These are phyloP conservation scores for Drosophila kambysellisi DNA, from an alignment of 2,888 invertebrate species.

Conservation along the genomic window DNA sequence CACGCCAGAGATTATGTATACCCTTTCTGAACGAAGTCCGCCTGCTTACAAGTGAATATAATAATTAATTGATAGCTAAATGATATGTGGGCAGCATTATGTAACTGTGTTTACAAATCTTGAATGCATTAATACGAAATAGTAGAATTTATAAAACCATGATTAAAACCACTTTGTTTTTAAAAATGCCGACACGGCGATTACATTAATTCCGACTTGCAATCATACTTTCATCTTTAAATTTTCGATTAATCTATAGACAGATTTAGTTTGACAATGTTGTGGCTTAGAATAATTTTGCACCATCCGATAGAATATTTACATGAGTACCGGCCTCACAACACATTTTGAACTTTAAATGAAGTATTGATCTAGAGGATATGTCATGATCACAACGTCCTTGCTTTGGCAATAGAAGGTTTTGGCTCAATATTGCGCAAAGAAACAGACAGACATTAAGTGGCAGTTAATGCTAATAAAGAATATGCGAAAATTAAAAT, in stretches of 20 bases:
- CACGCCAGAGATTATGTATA: background rate
- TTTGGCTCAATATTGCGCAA: background rate
- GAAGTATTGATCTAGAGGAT: background rate
- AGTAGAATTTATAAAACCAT: background rate
- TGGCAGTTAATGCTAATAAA: background rate
- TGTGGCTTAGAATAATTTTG: background rate
- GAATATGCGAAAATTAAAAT: background rate
- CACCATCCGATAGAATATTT: background rate
- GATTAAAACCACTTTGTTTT: background rate
- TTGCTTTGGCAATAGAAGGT: background rate
- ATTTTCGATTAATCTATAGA: background rate
- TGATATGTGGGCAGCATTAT: background rate
- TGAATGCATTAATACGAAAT: background rate
- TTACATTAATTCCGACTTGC: background rate
- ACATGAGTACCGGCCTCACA: background rate
- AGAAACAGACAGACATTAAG: background rate
- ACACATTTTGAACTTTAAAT: background rate
- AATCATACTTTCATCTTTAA: background rate
- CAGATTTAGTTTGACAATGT: background rate
- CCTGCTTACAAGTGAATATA: background rate
- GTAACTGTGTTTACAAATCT: background rate
- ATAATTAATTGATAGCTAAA: background rate
- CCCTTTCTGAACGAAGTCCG: background rate
- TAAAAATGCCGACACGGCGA: background rate
- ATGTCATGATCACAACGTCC: background rate